Evolutionary conservation across 1,140 invertebrate genomes (phyloP), one percentile per base, ranked within the genome.

Genomic region (Lamellibrachia luymesi): DNA sequence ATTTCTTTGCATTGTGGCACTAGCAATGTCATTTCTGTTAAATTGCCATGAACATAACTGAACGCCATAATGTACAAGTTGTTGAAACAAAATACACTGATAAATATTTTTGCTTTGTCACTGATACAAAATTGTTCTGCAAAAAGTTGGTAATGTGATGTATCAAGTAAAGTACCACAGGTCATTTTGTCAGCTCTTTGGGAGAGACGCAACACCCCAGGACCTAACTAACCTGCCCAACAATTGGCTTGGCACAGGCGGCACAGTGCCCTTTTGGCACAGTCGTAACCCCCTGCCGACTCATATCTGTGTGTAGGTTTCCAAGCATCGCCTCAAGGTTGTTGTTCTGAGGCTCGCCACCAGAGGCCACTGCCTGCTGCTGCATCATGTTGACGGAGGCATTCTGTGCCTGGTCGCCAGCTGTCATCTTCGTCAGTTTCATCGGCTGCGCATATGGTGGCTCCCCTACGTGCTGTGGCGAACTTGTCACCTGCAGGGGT

Each of bases 221-320:
- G 22, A 38, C 50, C 7, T 89, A 50, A 92, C 94, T 94, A 96
- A 98, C 98, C 97, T 99, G 98, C 94, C 99, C 99, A 80, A 99
- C 98, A 96, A 99, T 99, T 27, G 99, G 98, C 95, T 99, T 99
- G 96, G 99, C 98, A 97, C 99, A 99, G 93, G 98, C 98, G 95
- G 97, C 98, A 97, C 99, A 99, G 97, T 98, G 99, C 94, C 99
- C 99, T 97, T 99, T 99, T 95, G 99, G 98, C 93, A 98, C 98
- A 49, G 98, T 99, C 96, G 98, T 99, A 52, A 99, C 98, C 96
- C 99, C 99, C 97, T 99, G 99, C 96, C 98, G 98, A 97, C 98
- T 96, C 94, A 96, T 96, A 93, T 97, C 96, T 49, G 95, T 95
- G 96, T 98, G 98, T 94, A 99, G 97, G 94, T 98, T 98, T 90